Conservation (phyloP, 2,113 vertebrate genomes). For the Butorides virescens region DNA sequence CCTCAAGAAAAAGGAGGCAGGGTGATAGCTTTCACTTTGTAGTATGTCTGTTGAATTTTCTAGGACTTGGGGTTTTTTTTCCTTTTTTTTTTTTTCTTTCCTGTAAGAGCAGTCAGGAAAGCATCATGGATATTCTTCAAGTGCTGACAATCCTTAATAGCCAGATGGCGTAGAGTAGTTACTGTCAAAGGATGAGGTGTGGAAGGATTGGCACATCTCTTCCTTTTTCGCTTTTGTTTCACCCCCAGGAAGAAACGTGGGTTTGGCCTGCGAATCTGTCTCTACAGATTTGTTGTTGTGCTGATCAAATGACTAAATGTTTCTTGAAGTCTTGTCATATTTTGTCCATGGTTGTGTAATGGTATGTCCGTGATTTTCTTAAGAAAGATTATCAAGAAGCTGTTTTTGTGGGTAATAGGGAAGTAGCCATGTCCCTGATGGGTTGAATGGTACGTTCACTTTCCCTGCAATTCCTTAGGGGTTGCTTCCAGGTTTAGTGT, state of each 20-base stretch:
- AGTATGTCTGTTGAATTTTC: background rate
- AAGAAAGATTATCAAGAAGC: background rate
- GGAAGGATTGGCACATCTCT: background rate
- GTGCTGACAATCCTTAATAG: background rate
- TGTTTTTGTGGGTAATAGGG: background rate
- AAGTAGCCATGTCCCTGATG: background rate
- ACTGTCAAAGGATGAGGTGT: conserved; percentile 3
- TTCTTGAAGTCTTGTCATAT: background rate
- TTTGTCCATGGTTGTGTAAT: background rate
- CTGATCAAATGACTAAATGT: background rate
- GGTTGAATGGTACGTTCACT: background rate
- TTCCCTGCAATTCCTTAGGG: background rate
- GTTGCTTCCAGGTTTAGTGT: background rate
- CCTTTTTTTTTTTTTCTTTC: background rate
- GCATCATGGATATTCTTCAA: background rate
- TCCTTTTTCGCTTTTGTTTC: background rate
- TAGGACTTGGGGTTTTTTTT: background rate
- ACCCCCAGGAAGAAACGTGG: background rate
- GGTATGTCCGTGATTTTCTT: background rate
- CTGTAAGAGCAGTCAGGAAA: background rate
- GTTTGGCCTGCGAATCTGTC: background rate
- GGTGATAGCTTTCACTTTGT: background rate
- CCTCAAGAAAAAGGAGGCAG: background rate
- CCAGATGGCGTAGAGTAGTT: background rate
- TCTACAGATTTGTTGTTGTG: background rate